Percentiles rank a stretch among this genome's conserved stretches.
These are phyloP conservation scores for Folsomia manolachei DNA, from an alignment of 2,888 invertebrate genomes.

Conservation along the genomic window DNA sequence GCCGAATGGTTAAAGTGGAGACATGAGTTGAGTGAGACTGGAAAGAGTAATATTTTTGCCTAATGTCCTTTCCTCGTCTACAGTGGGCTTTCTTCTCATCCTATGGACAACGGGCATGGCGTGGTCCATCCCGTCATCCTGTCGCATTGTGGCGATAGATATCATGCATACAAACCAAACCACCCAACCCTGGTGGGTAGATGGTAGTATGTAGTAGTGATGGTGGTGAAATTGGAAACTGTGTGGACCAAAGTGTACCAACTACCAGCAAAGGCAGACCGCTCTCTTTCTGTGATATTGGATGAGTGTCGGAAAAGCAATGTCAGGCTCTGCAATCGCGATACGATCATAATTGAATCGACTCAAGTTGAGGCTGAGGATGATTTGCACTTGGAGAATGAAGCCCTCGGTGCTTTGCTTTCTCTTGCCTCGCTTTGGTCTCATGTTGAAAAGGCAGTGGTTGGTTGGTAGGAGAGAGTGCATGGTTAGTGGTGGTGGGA, in stretches of 20 bases:
- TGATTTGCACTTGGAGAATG: conserved; percentile 39
- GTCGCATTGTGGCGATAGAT: conserved; percentile 8
- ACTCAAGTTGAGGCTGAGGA: conserved; percentile 33
- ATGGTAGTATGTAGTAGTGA: conserved; percentile 14
- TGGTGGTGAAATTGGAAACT: not conserved
- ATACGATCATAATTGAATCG: conserved; percentile 49
- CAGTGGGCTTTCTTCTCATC: not conserved
- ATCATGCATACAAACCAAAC: conserved; percentile 7
- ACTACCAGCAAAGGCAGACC: not conserved
- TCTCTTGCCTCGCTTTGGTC: conserved; percentile 19
- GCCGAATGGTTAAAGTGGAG: not conserved
- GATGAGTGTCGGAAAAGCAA: conserved; percentile 42
- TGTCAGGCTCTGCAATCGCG: conserved; percentile 41
- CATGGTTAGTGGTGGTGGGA: conserved; percentile 15
- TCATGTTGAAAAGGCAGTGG: conserved; percentile 38
- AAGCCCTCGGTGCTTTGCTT: conserved; percentile 23
- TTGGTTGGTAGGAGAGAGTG: not conserved
- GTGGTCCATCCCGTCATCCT: conserved; percentile 8
- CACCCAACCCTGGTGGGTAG: conserved; percentile 19
- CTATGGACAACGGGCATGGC: conserved; percentile 10
- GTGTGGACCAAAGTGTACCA: no score
- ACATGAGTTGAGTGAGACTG: not conserved
- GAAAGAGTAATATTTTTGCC: not conserved
- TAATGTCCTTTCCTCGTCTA: not conserved
- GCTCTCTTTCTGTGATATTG: conserved; percentile 4